phyloP scores from a whole-genome alignment of 2,888 invertebrate species.

The Eucera pruinosa region DNA sequence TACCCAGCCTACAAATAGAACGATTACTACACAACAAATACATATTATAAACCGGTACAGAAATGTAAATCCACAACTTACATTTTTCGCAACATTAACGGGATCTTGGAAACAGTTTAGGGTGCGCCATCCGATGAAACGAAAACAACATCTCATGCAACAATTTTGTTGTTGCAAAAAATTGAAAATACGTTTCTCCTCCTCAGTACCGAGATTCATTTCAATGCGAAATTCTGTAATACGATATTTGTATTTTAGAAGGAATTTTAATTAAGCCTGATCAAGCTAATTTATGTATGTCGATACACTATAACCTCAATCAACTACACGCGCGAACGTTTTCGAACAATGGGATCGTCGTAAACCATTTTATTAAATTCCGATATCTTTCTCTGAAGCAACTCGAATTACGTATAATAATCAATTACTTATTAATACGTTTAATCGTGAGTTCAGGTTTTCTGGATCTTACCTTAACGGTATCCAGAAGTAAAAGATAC shows the following conservation, averaged over 20 bases:
- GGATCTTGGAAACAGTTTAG: constrained; percentile 86
- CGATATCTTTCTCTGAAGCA: too few relatives aligned
- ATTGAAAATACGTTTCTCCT: constrained; percentile 64
- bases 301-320: too few relatives aligned
- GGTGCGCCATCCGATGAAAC: constrained; percentile 88
- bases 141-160: constrained; percentile 89
- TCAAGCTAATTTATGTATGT: too few relatives aligned
- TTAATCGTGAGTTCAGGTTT: too few relatives aligned
- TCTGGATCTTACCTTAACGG: too few relatives aligned
- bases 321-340: too few relatives aligned
- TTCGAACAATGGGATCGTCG: too few relatives aligned
- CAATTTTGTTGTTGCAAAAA: constrained; percentile 85
- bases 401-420: too few relatives aligned
- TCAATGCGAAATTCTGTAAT: neutral
- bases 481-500: too few relatives aligned
- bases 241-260: neutral
- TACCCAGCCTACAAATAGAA: constrained; percentile 69
- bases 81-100: constrained; percentile 85
- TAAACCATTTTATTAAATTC: too few relatives aligned
- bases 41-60: neutral
- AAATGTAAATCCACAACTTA: constrained; percentile 76
- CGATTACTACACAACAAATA: neutral
- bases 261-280: neutral
- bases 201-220: constrained; percentile 51
- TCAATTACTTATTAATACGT: too few relatives aligned